These are phyloP conservation scores for Meiosimyza decipiens DNA, from an alignment of 2,888 invertebrate species.

Conservation along the genomic window DNA sequence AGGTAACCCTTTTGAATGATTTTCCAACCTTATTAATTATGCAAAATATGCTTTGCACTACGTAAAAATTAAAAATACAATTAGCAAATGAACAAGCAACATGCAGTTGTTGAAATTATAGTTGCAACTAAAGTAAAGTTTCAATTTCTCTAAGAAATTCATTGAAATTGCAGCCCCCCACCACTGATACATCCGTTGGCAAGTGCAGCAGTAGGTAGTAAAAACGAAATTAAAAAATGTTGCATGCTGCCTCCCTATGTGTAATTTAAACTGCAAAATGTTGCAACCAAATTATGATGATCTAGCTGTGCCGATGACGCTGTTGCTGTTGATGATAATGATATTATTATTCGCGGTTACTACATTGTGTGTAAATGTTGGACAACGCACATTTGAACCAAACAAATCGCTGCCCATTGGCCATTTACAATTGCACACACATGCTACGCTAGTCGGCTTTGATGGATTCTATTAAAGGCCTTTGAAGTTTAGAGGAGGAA, in stretches of 20 bases:
- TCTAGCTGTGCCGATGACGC: not conserved
- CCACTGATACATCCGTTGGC: not conserved
- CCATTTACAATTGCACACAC: not conserved
- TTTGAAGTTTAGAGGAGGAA: not conserved
- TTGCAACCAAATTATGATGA: not conserved
- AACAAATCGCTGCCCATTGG: constrained; percentile 19
- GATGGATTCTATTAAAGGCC: constrained; percentile 17
- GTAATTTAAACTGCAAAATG: not conserved
- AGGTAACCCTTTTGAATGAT: too few relatives aligned
- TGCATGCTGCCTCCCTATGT: too few relatives aligned
- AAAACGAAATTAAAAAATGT: too few relatives aligned
- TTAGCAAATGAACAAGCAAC: too few relatives aligned
- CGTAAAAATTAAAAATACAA: too few relatives aligned
- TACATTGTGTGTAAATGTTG: not conserved
- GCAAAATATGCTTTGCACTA: too few relatives aligned
- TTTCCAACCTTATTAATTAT: too few relatives aligned
- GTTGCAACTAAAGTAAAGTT: too few relatives aligned
- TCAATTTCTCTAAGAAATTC: too few relatives aligned
- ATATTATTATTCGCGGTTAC: not conserved
- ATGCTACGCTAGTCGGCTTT: not conserved
- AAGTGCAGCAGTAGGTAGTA: not conserved
- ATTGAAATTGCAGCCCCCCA: too few relatives aligned
- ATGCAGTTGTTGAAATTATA: too few relatives aligned
- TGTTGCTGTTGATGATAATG: constrained; percentile 1
- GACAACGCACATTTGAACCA: too few relatives aligned